A percentile compares a stretch with the other conserved stretches of the same genome.
Evolutionary conservation across 2,888 invertebrate species (phyloP).

Genomic region (Panzeria rudis): DNA sequence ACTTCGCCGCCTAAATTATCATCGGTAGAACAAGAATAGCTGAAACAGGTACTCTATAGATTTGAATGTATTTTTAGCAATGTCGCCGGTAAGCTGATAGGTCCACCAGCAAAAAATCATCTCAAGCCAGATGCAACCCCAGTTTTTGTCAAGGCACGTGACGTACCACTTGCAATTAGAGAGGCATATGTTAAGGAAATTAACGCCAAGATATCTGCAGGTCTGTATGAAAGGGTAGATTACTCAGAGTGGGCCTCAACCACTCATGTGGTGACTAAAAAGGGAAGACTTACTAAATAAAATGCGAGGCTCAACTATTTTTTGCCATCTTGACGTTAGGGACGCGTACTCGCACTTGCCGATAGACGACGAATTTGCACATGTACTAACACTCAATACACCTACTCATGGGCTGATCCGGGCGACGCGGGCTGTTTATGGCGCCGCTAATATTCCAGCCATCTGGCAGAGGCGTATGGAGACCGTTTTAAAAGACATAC

Average conservation of each 20-base stretch:
- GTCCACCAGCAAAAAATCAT: slow-evolving; percentile 7
- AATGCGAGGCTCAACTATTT: slow-evolving; percentile 32
- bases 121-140: too few species aligned
- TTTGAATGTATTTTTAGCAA: slow-evolving; percentile 31
- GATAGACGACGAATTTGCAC: slow-evolving; percentile 62
- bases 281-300: slow-evolving; percentile 34
- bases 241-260: slow-evolving; percentile 15
- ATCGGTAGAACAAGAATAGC: not conserved
- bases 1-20: slow-evolving; percentile 1
- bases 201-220: too few species aligned
- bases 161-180: too few species aligned
- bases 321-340: slow-evolving; percentile 22
- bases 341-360: slow-evolving; percentile 63
- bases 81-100: slow-evolving; percentile 32
- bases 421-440: slow-evolving; percentile 40
- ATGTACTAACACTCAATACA: slow-evolving; percentile 48
- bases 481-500: not conserved
- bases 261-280: slow-evolving; percentile 62
- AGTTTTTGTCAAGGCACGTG: too few species aligned
- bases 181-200: too few species aligned
- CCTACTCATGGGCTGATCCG: slow-evolving; percentile 46
- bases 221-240: too few species aligned
- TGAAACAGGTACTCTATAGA: slow-evolving; percentile 4
- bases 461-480: slow-evolving; percentile 50
- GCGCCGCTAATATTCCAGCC: slow-evolving; percentile 41